phyloP scores from a whole-genome alignment of 2,888 invertebrate genomes.

The Synanthedon tipuliformis region DNA sequence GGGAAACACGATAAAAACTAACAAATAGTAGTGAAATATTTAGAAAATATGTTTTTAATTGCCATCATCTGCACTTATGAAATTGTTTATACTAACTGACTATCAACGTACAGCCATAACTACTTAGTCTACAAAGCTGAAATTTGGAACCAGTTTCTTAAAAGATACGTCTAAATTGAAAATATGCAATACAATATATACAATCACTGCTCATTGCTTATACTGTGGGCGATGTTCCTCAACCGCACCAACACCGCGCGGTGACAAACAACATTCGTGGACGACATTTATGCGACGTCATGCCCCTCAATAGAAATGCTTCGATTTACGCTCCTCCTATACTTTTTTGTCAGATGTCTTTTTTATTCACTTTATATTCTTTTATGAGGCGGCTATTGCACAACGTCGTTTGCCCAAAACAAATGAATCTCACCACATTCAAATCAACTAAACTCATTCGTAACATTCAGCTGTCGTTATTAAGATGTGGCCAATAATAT shows the following conservation, averaged over 20 bases:
- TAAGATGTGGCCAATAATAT: slow-evolving; percentile 29
- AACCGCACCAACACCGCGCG: slow-evolving; percentile 11
- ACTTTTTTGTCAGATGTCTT: slow-evolving; percentile 44
- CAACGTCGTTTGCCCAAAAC: slow-evolving; percentile 2
- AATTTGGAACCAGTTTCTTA: no score
- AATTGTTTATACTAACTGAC: no score
- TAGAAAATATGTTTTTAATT: no score
- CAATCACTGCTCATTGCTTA: no score
- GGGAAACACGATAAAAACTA: no score
- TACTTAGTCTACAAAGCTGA: no score
- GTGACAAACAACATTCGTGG: slow-evolving; percentile 65
- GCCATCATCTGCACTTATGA: no score
- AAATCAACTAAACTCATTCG: not conserved
- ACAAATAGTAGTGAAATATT: no score
- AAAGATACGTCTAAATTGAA: no score
- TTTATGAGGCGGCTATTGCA: slow-evolving; percentile 29
- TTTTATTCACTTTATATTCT: slow-evolving; percentile 27
- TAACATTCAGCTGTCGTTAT: slow-evolving; percentile 1
- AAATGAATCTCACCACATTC: not conserved
- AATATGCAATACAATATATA: no score
- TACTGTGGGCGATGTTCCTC: no score
- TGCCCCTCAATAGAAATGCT: slow-evolving; percentile 62
- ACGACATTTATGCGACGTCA: slow-evolving; percentile 61
- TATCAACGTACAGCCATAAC: no score
- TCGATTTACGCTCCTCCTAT: slow-evolving; percentile 48